phyloP scores from a whole-genome alignment of 2,888 invertebrate species.

The Tetragnatha montana region DNA sequence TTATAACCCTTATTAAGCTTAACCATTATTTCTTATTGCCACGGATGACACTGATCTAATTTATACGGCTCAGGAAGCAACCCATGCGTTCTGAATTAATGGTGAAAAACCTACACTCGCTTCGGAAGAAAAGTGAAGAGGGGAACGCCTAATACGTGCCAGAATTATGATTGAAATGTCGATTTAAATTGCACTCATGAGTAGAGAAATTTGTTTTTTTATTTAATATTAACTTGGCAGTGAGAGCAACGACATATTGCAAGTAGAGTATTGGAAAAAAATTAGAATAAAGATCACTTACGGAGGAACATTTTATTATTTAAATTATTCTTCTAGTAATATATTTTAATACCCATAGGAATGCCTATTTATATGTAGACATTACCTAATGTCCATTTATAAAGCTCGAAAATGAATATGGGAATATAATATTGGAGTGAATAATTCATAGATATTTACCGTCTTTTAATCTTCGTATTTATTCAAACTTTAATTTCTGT shows the following conservation, averaged over 20 bases:
- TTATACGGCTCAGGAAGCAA: constrained; percentile 18
- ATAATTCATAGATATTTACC: too few species aligned
- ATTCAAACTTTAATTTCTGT: too few species aligned
- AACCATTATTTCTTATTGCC: background rate
- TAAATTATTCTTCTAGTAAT: too few species aligned
- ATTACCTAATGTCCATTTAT: too few species aligned
- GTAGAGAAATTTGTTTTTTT: background rate
- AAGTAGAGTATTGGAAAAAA: too few species aligned
- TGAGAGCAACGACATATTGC: background rate
- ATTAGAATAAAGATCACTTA: too few species aligned
- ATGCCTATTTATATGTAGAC: too few species aligned
- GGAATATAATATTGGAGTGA: too few species aligned
- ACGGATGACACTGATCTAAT: constrained; percentile 12
- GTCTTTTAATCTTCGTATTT: too few species aligned
- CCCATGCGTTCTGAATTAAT: constrained; percentile 4
- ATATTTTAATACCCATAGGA: too few species aligned
- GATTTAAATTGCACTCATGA: constrained; percentile 23
- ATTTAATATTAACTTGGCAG: background rate
- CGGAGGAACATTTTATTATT: too few species aligned
- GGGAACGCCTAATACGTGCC: constrained; percentile 35
- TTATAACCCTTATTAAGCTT: background rate
- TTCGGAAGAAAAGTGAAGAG: background rate
- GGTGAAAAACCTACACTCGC: background rate
- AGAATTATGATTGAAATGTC: constrained; percentile 33
- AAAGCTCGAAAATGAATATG: too few species aligned